Conservation (phyloP, 1,140 invertebrate species). For the Drosophila jambulina region DNA sequence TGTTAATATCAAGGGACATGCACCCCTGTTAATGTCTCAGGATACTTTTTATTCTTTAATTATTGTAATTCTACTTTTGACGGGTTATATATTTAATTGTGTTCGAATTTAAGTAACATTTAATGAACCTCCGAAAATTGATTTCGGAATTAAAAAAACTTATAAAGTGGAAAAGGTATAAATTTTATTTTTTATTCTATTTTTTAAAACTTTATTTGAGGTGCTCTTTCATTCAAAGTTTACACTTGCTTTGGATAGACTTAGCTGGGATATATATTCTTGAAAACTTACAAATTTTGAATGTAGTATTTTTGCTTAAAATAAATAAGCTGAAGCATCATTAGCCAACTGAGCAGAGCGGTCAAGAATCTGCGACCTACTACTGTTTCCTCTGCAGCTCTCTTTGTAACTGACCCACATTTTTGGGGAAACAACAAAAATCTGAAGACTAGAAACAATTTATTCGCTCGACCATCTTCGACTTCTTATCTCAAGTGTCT, state of each 20-base stretch:
- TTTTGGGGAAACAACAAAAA: slow-evolving; percentile 28
- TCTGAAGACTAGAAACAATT: slow-evolving; percentile 49
- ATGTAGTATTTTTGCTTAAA: background rate
- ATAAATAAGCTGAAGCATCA: background rate
- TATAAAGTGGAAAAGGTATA: too few species aligned
- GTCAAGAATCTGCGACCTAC: background rate
- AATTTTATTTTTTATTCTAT: background rate
- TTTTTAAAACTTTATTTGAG: background rate
- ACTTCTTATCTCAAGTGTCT: slow-evolving; percentile 75
- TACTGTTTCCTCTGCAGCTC: slow-evolving; percentile 17
- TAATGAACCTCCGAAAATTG: too few species aligned
- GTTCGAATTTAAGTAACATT: too few species aligned
- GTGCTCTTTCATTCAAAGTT: background rate
- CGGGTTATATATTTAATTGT: too few species aligned
- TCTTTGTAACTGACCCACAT: slow-evolving; percentile 39
- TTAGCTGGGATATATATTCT: too few species aligned
- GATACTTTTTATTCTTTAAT: too few species aligned
- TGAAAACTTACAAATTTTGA: background rate
- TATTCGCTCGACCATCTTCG: slow-evolving; percentile 59
- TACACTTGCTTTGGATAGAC: background rate
- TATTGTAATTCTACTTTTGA: too few species aligned
- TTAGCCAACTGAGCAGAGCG: background rate
- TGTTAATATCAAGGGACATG: too few species aligned
- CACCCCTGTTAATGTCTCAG: too few species aligned
- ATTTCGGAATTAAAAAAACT: too few species aligned